Percentiles rank a stretch among this genome's conserved stretches.
Evolutionary conservation across 2,113 vertebrate genomes (phyloP).

Genomic region (Chionomys nivalis): DNA sequence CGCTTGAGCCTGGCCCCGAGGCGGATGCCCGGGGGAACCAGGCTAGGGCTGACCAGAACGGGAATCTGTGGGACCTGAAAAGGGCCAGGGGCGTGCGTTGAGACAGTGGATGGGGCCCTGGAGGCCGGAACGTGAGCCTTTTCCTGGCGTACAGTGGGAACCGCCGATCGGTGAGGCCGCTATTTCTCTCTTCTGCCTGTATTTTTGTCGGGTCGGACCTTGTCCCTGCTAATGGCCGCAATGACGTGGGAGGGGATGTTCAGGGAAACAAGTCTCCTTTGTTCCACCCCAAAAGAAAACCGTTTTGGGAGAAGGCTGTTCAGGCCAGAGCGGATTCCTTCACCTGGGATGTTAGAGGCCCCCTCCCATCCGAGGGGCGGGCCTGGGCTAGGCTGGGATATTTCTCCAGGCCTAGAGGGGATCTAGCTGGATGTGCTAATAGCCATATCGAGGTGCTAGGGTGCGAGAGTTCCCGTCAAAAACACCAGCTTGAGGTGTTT

Average conservation of each 20-base stretch:
- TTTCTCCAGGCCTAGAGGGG: background rate
- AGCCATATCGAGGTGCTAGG: background rate
- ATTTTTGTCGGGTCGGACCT: slow-evolving; percentile 65
- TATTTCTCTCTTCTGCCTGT: slow-evolving; percentile 76
- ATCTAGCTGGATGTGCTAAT: background rate
- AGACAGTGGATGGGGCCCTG: slow-evolving; percentile 58
- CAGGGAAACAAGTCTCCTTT: slow-evolving; percentile 55
- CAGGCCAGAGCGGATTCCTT: slow-evolving; percentile 60
- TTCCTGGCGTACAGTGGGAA: slow-evolving; percentile 71
- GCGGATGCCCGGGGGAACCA: slow-evolving; percentile 1
- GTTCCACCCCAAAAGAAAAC: slow-evolving; percentile 26
- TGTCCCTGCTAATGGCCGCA: background rate
- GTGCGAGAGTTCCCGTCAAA: background rate
- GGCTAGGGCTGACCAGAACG: background rate
- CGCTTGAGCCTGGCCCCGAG: background rate
- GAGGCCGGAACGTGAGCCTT: slow-evolving; percentile 74
- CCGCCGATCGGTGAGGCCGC: slow-evolving; percentile 78
- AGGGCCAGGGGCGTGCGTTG: slow-evolving; percentile 60
- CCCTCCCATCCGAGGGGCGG: slow-evolving; percentile 57
- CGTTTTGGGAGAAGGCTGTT: slow-evolving; percentile 32
- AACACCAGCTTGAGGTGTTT: slow-evolving; percentile 14
- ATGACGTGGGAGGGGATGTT: background rate
- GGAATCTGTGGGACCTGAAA: slow-evolving; percentile 43
- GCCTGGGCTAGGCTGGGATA: slow-evolving; percentile 10
- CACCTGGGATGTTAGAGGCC: slow-evolving; percentile 66